Percentiles rank a stretch among this genome's conserved stretches.
These are phyloP conservation scores for Heliocidaris tuberculata DNA, from an alignment of 35 echinoderm and acorn worm genomes.

Conservation along the genomic window DNA sequence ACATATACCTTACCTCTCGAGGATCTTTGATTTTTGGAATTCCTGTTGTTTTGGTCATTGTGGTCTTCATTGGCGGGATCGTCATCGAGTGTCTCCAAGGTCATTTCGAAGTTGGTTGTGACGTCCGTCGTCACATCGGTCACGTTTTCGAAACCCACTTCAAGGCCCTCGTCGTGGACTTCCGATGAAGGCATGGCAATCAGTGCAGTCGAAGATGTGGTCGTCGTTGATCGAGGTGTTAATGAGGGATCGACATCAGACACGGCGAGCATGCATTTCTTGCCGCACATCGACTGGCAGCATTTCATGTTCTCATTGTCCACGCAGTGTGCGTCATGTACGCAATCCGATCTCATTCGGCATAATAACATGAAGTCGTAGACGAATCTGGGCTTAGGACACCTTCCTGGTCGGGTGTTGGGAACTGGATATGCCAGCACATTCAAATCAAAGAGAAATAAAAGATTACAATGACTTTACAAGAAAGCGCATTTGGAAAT, in stretches of 20 bases:
- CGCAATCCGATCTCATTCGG: neutral
- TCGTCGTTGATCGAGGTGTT: neutral
- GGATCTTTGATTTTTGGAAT: neutral
- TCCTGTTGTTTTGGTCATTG: neutral
- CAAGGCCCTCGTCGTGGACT: neutral
- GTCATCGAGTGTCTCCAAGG: neutral
- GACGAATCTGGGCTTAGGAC: neutral
- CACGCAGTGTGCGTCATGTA: slow-evolving; percentile 6
- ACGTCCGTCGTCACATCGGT: neutral
- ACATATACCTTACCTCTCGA: neutral
- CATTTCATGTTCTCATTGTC: slow-evolving; percentile 29
- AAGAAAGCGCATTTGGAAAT: too few species aligned
- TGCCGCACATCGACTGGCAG: slow-evolving; percentile 16
- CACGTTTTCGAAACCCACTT: neutral
- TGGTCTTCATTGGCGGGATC: neutral
- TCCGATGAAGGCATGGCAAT: neutral
- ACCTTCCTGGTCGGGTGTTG: neutral
- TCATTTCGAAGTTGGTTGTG: neutral
- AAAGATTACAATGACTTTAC: neutral
- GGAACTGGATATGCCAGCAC: neutral
- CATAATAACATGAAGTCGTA: neutral
- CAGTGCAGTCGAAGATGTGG: neutral
- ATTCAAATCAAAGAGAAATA: neutral
- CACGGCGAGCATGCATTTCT: neutral
- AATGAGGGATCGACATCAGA: neutral